phyloP scores from a whole-genome alignment of 2,797 vertebrate genomes.

The Poeciliopsis paucimaculata region DNA sequence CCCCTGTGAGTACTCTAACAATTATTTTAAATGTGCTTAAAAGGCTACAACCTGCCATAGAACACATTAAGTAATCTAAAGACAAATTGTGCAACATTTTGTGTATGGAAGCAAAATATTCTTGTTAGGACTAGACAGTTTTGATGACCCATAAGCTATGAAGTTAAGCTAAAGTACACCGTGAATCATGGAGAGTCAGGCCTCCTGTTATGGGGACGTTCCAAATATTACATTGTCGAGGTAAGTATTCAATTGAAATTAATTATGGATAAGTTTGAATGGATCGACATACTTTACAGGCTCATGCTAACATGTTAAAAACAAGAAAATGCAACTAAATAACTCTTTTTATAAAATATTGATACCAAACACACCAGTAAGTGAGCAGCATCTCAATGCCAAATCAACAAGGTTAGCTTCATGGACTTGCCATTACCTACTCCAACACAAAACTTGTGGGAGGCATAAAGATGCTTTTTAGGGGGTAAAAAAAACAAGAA shows the following conservation, averaged over 20 bases:
- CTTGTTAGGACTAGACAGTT: neutral
- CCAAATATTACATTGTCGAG: neutral
- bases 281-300: neutral
- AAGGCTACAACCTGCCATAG: neutral
- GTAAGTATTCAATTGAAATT: neutral
- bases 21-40: neutral
- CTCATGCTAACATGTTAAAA: neutral
- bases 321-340: neutral
- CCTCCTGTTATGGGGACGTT: neutral
- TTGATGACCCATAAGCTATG: neutral
- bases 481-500: neutral
- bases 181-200: neutral
- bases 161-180: neutral
- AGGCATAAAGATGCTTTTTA: neutral
- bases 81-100: slow-evolving; percentile 3
- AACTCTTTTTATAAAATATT: neutral
- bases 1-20: neutral
- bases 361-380: neutral
- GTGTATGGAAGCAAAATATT: neutral
- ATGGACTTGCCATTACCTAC: neutral
- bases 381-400: neutral
- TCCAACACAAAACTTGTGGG: neutral
- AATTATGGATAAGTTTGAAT: neutral
- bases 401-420: neutral
- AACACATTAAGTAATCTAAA: neutral